phyloP scores from a whole-genome alignment of 2,888 invertebrate genomes.

The Tenthredo amoena region DNA sequence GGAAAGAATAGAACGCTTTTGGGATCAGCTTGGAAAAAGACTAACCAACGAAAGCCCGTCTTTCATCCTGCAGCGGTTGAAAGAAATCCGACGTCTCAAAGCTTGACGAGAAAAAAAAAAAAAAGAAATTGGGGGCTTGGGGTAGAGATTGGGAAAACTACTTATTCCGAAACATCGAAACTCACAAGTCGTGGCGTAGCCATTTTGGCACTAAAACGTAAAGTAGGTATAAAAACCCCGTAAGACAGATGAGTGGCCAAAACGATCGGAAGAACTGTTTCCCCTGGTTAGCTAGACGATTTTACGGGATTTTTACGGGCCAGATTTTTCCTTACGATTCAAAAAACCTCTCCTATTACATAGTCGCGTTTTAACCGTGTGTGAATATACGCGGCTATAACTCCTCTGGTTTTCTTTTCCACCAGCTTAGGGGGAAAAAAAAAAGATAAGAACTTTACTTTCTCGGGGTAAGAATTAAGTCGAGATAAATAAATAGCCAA shows the following conservation, averaged over 20 bases:
- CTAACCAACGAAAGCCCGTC: not conserved
- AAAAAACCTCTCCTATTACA: conserved; percentile 2
- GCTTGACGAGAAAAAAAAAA: not conserved
- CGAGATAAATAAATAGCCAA: conserved; percentile 26
- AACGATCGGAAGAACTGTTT: conserved; percentile 20
- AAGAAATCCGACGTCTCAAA: conserved; percentile 8
- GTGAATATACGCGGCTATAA: not conserved
- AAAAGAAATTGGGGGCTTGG: not conserved
- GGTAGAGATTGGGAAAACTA: not conserved
- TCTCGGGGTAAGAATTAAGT: not conserved
- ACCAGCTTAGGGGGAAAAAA: not conserved
- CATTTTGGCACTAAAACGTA: conserved; percentile 18
- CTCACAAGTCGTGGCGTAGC: not conserved
- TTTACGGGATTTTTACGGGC: conserved; percentile 29
- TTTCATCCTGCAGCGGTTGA: not conserved
- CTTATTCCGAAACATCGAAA: not conserved
- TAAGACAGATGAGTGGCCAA: conserved; percentile 40
- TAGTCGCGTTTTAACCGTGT: not conserved
- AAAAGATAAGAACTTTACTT: conserved; percentile 32
- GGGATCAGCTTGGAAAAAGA: not conserved
- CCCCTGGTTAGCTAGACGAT: conserved; percentile 27
- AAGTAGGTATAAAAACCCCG: not conserved
- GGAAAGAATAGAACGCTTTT: conserved; percentile 23
- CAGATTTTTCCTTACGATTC: conserved; percentile 14
- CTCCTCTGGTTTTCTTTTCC: not conserved